Base-by-base conservation (phyloP, 2,888 invertebrate genomes). In the Acheta domesticus region DNA sequence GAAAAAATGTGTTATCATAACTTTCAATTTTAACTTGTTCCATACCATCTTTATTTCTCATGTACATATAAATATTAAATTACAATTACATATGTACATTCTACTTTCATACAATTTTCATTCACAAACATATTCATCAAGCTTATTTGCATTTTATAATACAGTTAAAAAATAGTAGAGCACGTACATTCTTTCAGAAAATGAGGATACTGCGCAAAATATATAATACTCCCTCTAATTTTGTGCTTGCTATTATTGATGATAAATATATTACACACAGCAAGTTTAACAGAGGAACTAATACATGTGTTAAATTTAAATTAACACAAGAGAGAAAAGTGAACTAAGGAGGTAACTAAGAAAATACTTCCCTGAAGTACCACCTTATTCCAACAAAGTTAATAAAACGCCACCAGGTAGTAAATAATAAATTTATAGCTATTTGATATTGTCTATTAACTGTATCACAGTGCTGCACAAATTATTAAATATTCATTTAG, bases 1-100 rank as follows among this genome's bases (percentile, higher is more conserved):
- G 0, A 36, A 36, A 36, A 36, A 36, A 5, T 36, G 36, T 36
- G 36, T 36, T 36, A 36, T 36, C 36, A 36, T 62, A 62, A 62
- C 62, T n/a, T 62, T 62, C 14, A 62, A 62, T 19, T 62, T 62
- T 19, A 62, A 19, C n/a, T 14, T 62, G n/a, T 62, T n/a, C 14
- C 62, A 62, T n/a, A 62, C n/a, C 62, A 62, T 14, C n/a, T 62
- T 62, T 62, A 19, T 19, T 62, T 62, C n/a, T 62, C 62, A 19
- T 62, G 62, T 62, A 62, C 62, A 62, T 62, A 62, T 62, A 62
- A 62, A 62, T 62, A 62, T 62, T 62, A 19, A 62, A 62, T 62
- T 62, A 62, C 62, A 62, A 5, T 19, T 14, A 62, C 14, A 62
- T 62, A 62, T 62, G 62, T 62, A 62, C 62, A 62, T 14, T 62